Evolutionary conservation across 2,797 vertebrate species (phyloP), one percentile per base, ranked within the genome.

Genomic region (Spinus olivaceus): DNA sequence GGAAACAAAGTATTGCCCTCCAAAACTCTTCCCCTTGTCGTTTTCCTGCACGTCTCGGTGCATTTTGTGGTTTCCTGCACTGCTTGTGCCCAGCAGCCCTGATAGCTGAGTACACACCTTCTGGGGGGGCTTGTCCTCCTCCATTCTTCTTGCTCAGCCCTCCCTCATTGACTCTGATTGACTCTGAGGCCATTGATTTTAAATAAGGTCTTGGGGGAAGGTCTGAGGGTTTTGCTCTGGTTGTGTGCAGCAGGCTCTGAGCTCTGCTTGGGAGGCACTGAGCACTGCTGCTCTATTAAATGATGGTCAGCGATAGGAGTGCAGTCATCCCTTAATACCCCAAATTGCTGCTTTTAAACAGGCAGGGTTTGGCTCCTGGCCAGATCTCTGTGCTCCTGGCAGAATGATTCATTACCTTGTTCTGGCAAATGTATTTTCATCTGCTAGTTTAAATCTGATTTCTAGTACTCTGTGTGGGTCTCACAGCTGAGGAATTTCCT

Each of bases 391-490:
- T 69, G 66, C 82, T 95, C 49, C 84, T 92, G 91, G 94, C 66
- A 77, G 73, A 90, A 94, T 70, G 81, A 95, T 97, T 96, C 96
- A 96, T 95, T 96, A 95, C 89, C 83, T 95, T 80, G 67, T 87
- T 95, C 92, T 96, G 91, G 81, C 87, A 94, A 96, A 96, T 80
- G 78, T 96, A 95, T 96, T 96, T 96, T 95, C 92, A 90, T 96
- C 86, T 92, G 91, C 94, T 96, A 92, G 94, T 89, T 96, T 97
- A 96, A 95, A 93, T 96, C 93, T 94, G 86, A 93, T 96, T 96
- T 91, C 70, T 89, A 89, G 77, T 82, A 84, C 66, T 90, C 79
- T 41, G 63, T 53, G 84, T 90, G 59, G 94, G 84, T 97, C 95
- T 95, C 76, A 82, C 92, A 97, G 85, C 94, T 95, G 94, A 94